Evolutionary conservation across 2,888 invertebrate genomes (phyloP), one percentile per base, ranked within the genome.

Genomic region (Pristionchus japonicus): DNA sequence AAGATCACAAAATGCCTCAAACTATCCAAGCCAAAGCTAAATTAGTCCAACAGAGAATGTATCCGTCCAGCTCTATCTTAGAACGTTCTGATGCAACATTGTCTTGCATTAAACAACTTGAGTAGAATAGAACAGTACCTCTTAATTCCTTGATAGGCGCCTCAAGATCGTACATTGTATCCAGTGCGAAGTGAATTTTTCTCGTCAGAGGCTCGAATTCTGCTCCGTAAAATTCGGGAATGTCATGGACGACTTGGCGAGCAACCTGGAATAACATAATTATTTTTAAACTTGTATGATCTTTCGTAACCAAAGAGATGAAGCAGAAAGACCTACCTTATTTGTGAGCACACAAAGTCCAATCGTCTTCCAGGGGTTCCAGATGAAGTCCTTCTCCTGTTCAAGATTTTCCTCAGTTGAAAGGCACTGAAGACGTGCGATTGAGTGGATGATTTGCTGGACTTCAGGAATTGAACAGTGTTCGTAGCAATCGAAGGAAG

Each of bases 301-400:
- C n/a, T n/a, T n/a, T n/a, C n/a, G n/a, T n/a, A n/a, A n/a, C n/a
- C n/a, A n/a, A 23, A 23, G n/a, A 11, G 1, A 27, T 49, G 4
- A 49, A 27, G 34, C 31, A 49, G 6, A 27, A 23, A n/a, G 6
- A 77, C 80, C 27, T 3, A 84, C 83, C 23, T 17, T 31, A 6
- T 37, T 37, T 0, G 57, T 84, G 23, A 84, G 57, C 20, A 84
- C 83, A 23, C 52, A 57, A 17, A 37, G 20, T 37, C 83, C 83
- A 17, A 84, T 84, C 23, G 37, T 84, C 52, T 57, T n/a, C 20
- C 57, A 84, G 23, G 83, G 83, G 37, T 84, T 84, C 83, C 83
- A 84, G 34, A 20, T 17, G 37, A 84, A 84, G 11, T 84, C 61
- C 2, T 61, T n/a, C 34, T 57, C 23, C 57, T 37, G 23, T 13